A percentile compares a stretch with the other conserved stretches of the same genome.
Conservation (phyloP, 2,888 invertebrate genomes). For the Lithophane socia region DNA sequence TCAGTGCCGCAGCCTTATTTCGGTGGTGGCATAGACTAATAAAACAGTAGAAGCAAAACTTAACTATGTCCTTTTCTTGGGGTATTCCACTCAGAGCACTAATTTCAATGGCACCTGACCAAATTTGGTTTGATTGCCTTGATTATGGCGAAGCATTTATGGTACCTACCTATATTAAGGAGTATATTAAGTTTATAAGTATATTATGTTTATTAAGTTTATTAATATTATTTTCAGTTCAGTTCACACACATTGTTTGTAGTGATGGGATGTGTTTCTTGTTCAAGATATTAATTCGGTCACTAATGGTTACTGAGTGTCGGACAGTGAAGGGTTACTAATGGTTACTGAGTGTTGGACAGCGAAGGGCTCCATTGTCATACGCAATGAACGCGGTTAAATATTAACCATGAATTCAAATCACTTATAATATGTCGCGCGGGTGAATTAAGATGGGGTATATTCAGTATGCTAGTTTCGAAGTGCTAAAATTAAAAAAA, state of each 20-base stretch:
- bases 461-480: not conserved
- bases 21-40: constrained; percentile 26
- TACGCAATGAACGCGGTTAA: not conserved
- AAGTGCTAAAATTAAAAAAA: not conserved
- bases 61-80: not conserved
- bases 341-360: not conserved
- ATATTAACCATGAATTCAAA: not conserved
- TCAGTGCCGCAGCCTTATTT: constrained; percentile 31
- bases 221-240: not conserved
- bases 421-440: not conserved
- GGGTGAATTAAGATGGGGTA: not conserved
- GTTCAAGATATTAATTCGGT: not conserved
- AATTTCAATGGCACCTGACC: not conserved
- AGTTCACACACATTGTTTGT: not conserved
- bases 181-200: too few species aligned
- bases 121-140: too few species aligned
- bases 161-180: too few species aligned
- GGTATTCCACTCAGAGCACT: not conserved
- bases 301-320: not conserved
- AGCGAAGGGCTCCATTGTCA: not conserved
- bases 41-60: not conserved
- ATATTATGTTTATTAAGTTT: too few species aligned
- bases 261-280: not conserved
- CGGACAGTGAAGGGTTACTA: not conserved
- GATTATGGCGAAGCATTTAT: too few species aligned